A percentile compares a stretch with the other conserved stretches of the same genome.
phyloP scores from a whole-genome alignment of 2,888 invertebrate genomes.

The Drosophila robusta region DNA sequence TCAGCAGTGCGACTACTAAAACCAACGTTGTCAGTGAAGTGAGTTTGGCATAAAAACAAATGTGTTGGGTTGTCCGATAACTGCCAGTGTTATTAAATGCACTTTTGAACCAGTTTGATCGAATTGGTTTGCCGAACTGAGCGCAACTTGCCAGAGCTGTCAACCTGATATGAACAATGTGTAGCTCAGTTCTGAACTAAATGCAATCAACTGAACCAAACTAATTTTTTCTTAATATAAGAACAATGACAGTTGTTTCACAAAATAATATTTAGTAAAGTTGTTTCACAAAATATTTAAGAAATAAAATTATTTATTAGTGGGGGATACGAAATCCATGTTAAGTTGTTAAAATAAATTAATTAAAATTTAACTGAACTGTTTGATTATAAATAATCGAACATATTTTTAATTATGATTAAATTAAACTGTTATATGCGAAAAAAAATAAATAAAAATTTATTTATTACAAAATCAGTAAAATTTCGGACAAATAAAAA shows the following conservation, averaged over 20 bases:
- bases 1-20: neutral
- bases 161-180: neutral
- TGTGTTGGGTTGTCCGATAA: constrained; percentile 7
- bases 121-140: neutral
- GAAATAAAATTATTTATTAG: neutral
- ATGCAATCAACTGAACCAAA: neutral
- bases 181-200: neutral
- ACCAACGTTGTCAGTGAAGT: constrained; percentile 1
- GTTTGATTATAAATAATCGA: too few species aligned
- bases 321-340: neutral
- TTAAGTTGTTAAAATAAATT: too few species aligned
- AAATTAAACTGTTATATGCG: too few species aligned
- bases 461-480: too few species aligned
- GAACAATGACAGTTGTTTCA: too few species aligned
- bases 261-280: too few species aligned
- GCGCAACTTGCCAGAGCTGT: neutral
- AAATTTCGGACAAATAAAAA: too few species aligned
- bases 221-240: neutral
- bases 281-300: too few species aligned
- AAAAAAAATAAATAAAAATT: too few species aligned
- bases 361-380: too few species aligned
- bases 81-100: neutral
- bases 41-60: constrained; percentile 9
- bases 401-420: too few species aligned
- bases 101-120: neutral